A percentile compares a stretch with the other conserved stretches of the same genome.
These are phyloP conservation scores for Pycnonotus jocosus DNA, from an alignment of 2,113 vertebrate species.

Conservation along the genomic window DNA sequence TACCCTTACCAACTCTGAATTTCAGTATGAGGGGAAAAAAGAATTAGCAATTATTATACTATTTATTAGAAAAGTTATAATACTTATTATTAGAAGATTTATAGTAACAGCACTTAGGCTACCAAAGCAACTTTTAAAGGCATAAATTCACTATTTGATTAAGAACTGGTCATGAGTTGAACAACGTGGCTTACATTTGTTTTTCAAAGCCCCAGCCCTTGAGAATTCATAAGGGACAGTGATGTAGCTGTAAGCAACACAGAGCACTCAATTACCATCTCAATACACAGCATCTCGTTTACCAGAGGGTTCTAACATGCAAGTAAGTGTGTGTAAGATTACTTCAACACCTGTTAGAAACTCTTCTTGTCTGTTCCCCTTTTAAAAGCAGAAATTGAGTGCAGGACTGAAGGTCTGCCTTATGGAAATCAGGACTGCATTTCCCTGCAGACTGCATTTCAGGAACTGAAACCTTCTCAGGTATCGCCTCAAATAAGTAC, in stretches of 20 bases:
- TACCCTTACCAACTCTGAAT: not conserved
- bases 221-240: not conserved
- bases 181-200: not conserved
- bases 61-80: not conserved
- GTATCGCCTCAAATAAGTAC: not conserved
- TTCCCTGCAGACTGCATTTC: not conserved
- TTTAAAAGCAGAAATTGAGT: not conserved
- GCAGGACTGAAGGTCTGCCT: not conserved
- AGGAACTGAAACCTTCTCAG: not conserved
- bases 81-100: not conserved
- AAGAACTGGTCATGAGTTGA: not conserved
- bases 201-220: not conserved
- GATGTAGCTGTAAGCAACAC: not conserved
- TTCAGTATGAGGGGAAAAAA: not conserved
- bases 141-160: not conserved
- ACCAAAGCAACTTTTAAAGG: not conserved
- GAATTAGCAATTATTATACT: not conserved
- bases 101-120: not conserved
- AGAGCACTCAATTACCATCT: fast-evolving
- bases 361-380: not conserved
- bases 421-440: not conserved
- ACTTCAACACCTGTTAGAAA: not conserved
- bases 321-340: not conserved
- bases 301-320: not conserved
- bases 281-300: not conserved